Percentiles rank a stretch among this genome's conserved stretches.
phyloP scores from a whole-genome alignment of 1,140 invertebrate species.

The Cydia splendana region DNA sequence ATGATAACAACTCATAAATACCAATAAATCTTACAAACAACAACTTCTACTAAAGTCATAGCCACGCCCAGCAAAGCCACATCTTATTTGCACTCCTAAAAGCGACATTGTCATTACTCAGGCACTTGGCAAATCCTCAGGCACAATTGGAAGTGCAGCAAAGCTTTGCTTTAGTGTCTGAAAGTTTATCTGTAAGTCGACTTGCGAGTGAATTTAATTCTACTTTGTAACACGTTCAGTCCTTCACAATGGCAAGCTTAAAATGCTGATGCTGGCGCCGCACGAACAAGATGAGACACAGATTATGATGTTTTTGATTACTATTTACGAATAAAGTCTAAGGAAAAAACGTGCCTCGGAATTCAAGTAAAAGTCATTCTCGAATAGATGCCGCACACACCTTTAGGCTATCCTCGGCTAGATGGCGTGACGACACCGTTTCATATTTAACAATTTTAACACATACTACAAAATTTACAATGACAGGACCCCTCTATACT shows the following conservation, averaged over 20 bases:
- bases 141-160: constrained; percentile 6
- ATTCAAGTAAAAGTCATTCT: no score
- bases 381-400: no score
- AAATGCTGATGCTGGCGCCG: not conserved
- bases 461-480: no score
- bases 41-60: not conserved
- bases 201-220: constrained; percentile 31
- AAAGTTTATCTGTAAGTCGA: constrained; percentile 33
- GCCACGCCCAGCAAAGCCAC: not conserved
- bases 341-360: no score
- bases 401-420: no score
- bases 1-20: not conserved
- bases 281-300: not conserved
- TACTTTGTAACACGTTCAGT: constrained; percentile 23
- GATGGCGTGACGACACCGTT: no score
- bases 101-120: constrained; percentile 11
- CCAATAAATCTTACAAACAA: not conserved
- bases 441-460: no score
- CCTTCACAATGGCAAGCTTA: not conserved
- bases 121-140: not conserved
- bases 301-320: no score
- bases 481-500: no score
- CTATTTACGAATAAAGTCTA: no score
- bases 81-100: constrained; percentile 9
- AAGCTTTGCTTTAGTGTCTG: constrained; percentile 20